Evolutionary conservation across 2,113 vertebrate species (phyloP), one percentile per base, ranked within the genome.

Genomic region (Felis chaus): DNA sequence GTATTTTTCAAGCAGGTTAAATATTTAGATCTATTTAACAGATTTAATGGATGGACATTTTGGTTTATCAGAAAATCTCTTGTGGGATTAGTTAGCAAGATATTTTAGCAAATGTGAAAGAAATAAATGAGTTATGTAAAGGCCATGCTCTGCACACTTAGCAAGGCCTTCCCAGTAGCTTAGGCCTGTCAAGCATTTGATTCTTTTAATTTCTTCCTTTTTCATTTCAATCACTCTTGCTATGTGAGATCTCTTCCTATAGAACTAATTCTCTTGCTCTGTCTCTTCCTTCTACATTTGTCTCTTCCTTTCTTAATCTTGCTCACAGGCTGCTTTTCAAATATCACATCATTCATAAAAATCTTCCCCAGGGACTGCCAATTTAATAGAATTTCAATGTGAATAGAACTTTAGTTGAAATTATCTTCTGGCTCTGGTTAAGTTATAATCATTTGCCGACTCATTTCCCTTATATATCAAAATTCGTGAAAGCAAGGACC

Each of bases 401-500:
- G 68, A 83, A 5, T 83, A 78, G 19, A 5, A 45, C 11, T 73
- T 73, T 57, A 33, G 7, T 36, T 84, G 8, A 33, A 36, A 55
- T 50, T 89, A 8, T 57, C 29, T 53, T 89, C 3, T 36, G 14
- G 48, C 18, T 63, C 18, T 84, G 5, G 12, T 50, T 96, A 27
- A 61, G 18, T 89, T 50, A 29, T 15, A 61, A 84, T 71, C 3
- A 53, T 15, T 73, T 61, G 33, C 29, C 2, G 1, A 93, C 39
- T 48, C n/a, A 39, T 63, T 95, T 73, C 15, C 18, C 41, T 95
- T 50, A 36, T 21, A 50, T 41, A 53, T 69, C 39, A 84, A 33
- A 93, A 93, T 50, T 78, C 13, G 31, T 89, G 25, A 90, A 93
- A 90, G 33, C 15, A 79, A 33, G 50, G 76, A 68, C 9, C 69